Evolutionary conservation across 2,113 vertebrate genomes (phyloP), one percentile per base, ranked within the genome.

Genomic region (Hemiprocne comata): DNA sequence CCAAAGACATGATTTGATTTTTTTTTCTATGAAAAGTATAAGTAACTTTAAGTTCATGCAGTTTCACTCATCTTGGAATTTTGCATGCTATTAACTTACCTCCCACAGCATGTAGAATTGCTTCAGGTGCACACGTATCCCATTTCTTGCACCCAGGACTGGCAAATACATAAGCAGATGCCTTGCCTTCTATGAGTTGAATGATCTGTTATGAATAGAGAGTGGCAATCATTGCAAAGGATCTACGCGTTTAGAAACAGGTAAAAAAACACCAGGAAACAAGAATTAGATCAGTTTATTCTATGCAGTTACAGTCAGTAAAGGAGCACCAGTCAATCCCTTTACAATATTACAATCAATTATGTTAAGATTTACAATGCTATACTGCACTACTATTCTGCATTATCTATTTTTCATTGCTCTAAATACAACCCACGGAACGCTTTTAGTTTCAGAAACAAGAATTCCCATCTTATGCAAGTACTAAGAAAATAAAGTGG

Each of bases 121-220:
- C 99, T 96, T 99, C 99, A 18, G 99, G 98, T 77, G 98, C 99
- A 90, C 99, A 99, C 0, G 99, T 99, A 90, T 99, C 99, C 99
- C 99, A 99, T 90, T 99, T 99, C 94, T 99, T 99, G 97, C 99
- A 99, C 5, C 99, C 99, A 38, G 98, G 99, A 96, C 99, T 99
- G 28, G 99, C 99, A 95, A 99, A 99, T 29, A 99, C 98, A 31
- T 99, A 99, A 24, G 99, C 99, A 34, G 99, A 99, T 42, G 99
- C 99, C 74, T 98, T 99, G 55, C 99, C 99, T 97, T 99, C 99
- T 89, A 99, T 97, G 29, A 99, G 98, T 73, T 99, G 99, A 95
- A 99, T 99, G 76, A 99, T 98, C 99, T 99, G 95, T 77, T 87
- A 94, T 11, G 36, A 78, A 93, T 5, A 75, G 65, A 95, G 40